Evolutionary conservation across 2,888 invertebrate species (phyloP).

Genomic region (Trissolcus japonicus): DNA sequence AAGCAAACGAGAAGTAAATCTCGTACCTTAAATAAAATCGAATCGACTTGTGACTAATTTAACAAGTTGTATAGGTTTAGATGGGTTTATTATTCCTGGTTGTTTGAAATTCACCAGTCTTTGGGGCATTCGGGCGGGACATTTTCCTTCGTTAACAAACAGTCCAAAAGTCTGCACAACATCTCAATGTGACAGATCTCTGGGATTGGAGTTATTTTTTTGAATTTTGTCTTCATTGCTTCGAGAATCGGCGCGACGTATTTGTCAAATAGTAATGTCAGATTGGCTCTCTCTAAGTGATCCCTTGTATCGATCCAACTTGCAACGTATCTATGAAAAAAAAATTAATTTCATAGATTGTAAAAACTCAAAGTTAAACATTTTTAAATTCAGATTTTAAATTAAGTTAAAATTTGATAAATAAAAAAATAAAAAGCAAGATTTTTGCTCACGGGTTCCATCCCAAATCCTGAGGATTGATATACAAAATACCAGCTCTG

Average conservation of each 20-base stretch:
- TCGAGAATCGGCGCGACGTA: slow-evolving; percentile 92
- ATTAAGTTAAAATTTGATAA: slow-evolving; percentile 5
- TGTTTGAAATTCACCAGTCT: slow-evolving; percentile 81
- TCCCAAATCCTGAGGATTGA: slow-evolving; percentile 95
- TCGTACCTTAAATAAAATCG: slow-evolving; percentile 81
- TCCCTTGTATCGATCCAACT: slow-evolving; percentile 91
- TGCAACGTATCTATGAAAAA: slow-evolving; percentile 83
- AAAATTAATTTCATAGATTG: not conserved
- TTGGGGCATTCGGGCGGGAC: slow-evolving; percentile 93
- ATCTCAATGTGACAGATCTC: slow-evolving; percentile 93
- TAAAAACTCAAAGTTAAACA: not conserved
- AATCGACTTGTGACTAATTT: not conserved
- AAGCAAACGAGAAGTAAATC: slow-evolving; percentile 92
- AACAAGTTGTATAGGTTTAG: not conserved
- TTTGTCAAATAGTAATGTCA: slow-evolving; percentile 93
- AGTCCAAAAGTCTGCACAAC: slow-evolving; percentile 91
- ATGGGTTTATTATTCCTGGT: not conserved
- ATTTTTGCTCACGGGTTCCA: slow-evolving; percentile 88
- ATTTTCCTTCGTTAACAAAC: slow-evolving; percentile 87
- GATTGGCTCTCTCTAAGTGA: slow-evolving; percentile 85
- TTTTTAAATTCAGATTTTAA: too few species aligned
- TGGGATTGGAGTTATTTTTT: slow-evolving; percentile 92
- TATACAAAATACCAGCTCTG: slow-evolving; percentile 94
- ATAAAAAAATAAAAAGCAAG: not conserved
- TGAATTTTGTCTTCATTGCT: slow-evolving; percentile 84